Evolutionary conservation across 2,113 vertebrate genomes (phyloP), one percentile per base, ranked within the genome.

Genomic region (Salvelinus namaycush): DNA sequence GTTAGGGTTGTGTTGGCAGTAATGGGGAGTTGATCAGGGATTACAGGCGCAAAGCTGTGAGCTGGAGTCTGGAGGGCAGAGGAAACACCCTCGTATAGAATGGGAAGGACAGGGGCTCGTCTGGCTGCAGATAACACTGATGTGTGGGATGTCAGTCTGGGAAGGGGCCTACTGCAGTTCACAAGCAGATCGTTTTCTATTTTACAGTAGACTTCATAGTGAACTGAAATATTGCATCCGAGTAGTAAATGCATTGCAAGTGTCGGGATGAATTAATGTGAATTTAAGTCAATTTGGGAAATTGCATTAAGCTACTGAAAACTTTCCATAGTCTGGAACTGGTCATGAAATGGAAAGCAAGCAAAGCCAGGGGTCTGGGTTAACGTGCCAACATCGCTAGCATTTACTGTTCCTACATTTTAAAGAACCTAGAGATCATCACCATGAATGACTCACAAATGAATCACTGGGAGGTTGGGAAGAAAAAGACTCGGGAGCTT

Each of bases 21-120:
- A 91, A 93, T 90, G 86, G 89, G 87, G 84, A 83, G 89, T 91
- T 90, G 91, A 91, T 83, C 86, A 78, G 82, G 87, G 90, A 93
- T 94, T 91, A 91, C 83, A 90, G 26, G 81, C 76, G 84, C 73
- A 77, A 85, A 79, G 75, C 78, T 82, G 16, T 62, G 59, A 54
- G 59, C n/a, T 51, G 39, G 73, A 79, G 81, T 82, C 88, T 87
- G 81, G 72, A 26, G 88, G 89, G 82, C 75, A 77, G 80, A 86
- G 89, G 88, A 92, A 92, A 92, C 86, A 81, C 88, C 90, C 83
- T 86, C 57, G 26, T 70, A 82, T 74, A 85, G 80, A 89, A 86
- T 74, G 79, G 88, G 88, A 90, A 88, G 81, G 83, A 83, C 83
- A 87, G 74, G 24, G 39, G 39, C 39, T 11, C 9, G 9, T 11